Evolutionary conservation across 2,888 invertebrate genomes (phyloP), one percentile per base, ranked within the genome.

Genomic region (Lagria hirta): DNA sequence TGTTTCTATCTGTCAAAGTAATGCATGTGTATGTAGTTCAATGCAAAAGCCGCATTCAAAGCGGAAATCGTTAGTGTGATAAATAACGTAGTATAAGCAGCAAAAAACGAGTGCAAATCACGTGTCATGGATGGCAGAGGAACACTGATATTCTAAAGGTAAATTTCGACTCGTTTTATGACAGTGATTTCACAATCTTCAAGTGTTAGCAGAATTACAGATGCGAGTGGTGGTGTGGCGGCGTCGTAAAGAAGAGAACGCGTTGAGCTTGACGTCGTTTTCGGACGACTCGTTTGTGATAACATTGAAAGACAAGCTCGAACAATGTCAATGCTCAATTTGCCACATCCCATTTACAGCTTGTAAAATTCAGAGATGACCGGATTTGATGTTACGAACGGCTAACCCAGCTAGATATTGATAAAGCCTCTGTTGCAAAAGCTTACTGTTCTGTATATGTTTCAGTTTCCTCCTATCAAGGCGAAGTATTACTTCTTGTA

Each of bases 401-500:
- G 33, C n/a, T 40, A 49, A 46, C 43, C 30, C 28, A 37, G 46
- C 40, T 43, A 37, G 46, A 49, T 49, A 49, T 49, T 49, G 49
- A 46, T n/a, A n/a, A 46, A 49, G 43, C 33, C 43, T 35, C 46
- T 49, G 45, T 46, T 22, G 20, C 24, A 17, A 45, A 34, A 45
- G 44, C 48, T 43, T 35, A 43, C 24, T 38, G 30, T 42, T 34
- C 18, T 45, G 44, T 49, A 35, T 48, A 37, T 45, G 32, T 73
- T 74, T 43, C 77, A 86, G 85, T 81, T 43, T 73, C 80, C 41
- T 77, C 82, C 40, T 84, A 78, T 68, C 83, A 86, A 62, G 88
- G 89, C 45, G 88, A 88, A 68, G 79, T 83, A 43, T 73, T 93
- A 58, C 82, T 80, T 50, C 75, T 92, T 52, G 76, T 79, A 55